Evolutionary conservation across 1,140 invertebrate genomes (phyloP), one percentile per base, ranked within the genome.

Genomic region (Hesperophylax magnus): DNA sequence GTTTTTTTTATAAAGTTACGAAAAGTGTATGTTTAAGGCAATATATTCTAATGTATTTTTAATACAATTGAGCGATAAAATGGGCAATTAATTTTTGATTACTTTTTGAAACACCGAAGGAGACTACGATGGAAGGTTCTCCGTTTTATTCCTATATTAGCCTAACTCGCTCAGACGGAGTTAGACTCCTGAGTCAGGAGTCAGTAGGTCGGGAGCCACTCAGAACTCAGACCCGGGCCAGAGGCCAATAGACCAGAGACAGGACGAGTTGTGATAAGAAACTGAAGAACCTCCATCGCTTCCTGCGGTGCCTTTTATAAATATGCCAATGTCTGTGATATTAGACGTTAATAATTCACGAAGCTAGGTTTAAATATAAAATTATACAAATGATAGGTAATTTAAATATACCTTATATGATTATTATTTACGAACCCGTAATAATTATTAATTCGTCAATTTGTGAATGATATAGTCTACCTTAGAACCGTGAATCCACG

Each of bases 261-360:
- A 27, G 27, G 39, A 47, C 39, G 11, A 47, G 39, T 47, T 47
- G 39, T 47, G 39, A 47, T 47, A 47, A 47, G 11, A 47, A 47
- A 47, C 39, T 24, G 63, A 67, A 20, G 52, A 54, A 11, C 18
- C 24, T 80, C 54, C 54, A 53, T 80, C 65, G 52, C 65, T 24
- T 79, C 76, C 58, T 71, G 56, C 74, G 71, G 76, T 82, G 58
- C 52, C 52, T 61, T 81, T 69, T 81, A 54, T 81, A 76, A 76
- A 77, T 81, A 84, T 84, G 82, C 82, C 82, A 84, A 84, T 84
- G 63, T 79, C 82, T 84, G 82, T 84, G 82, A 84, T 84, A 84
- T 84, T 84, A 84, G 78, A 56, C 52, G 77, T 31, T 67, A 79
- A 84, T 79, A 58, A 80, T 81, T 77, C 80, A 81, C 82, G 80